Evolutionary conservation across 2,888 invertebrate genomes (phyloP).

Genomic region (Scotopteryx bipunctaria): DNA sequence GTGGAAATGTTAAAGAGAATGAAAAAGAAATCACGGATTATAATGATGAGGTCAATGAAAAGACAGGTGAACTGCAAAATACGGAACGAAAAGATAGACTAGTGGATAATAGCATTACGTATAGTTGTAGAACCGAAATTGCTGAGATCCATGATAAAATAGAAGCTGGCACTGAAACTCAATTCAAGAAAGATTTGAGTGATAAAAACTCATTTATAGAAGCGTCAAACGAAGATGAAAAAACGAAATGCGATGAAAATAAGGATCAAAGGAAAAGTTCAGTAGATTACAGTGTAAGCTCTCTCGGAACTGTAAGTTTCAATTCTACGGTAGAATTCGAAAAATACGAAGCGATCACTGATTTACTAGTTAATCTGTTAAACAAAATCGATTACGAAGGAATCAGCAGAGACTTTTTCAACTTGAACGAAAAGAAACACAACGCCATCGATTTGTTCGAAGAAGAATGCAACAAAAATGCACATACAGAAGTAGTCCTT

Average conservation of each 20-base stretch:
- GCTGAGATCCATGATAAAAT: too few relatives aligned
- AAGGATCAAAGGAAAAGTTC: conserved; percentile 36
- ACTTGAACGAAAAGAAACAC: not conserved
- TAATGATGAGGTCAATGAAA: not conserved
- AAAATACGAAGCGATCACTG: conserved; percentile 64
- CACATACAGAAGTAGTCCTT: not conserved
- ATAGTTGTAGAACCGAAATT: too few relatives aligned
- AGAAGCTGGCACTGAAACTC: not conserved
- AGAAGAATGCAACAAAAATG: conserved; percentile 3
- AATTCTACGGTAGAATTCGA: conserved; percentile 75
- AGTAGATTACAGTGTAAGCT: conserved; percentile 52
- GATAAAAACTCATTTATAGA: too few relatives aligned
- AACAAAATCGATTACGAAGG: conserved; percentile 51
- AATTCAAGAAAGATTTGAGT: not conserved
- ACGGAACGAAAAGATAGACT: not conserved
- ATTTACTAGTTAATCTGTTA: conserved; percentile 56
- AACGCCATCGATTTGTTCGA: not conserved
- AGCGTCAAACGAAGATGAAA: not conserved
- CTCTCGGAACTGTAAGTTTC: conserved; percentile 53
- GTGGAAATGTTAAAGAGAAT: not conserved
- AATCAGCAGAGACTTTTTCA: conserved; percentile 21
- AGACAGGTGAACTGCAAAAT: not conserved
- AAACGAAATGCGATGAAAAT: not conserved
- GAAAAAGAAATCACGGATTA: not conserved
- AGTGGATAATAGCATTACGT: too few relatives aligned